Base-by-base conservation (phyloP, 2,113 vertebrate genomes). In the Collichthys lucidus region DNA sequence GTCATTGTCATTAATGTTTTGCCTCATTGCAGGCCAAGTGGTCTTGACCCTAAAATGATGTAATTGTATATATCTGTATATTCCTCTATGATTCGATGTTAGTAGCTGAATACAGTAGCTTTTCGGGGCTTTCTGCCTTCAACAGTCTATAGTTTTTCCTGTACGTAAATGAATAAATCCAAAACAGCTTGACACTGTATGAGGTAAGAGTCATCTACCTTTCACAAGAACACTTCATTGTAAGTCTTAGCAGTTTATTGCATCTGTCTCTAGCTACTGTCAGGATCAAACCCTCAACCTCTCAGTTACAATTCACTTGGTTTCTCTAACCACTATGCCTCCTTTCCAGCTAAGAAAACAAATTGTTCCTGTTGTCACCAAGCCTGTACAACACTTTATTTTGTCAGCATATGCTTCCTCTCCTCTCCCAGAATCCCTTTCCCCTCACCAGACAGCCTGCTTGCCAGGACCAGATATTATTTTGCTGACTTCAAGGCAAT, bases 401-500 rank as follows among this genome's bases (percentile, higher is more conserved):
- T 55, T 74, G 9, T 50, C n/a, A 29, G 57, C 16, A 7, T 24
- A 9, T 69, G 22, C n/a, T 10, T 64, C 55, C 46, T 65, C 49
- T 70, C 57, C 66, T 70, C 29, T 63, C 67, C 14, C 16, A 14
- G 24, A 64, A 77, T 63, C 68, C 22, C 29, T 46, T 67, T 40
- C 59, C 70, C 61, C 74, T 74, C 55, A 62, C 53, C 70, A 62
- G 29, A 52, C 67, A 72, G 50, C 20, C 52, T 22, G 69, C 15
- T 57, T 82, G 66, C 82, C 40, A 63, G 20, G 11, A 60, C 42
- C 31, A 31, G 75, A 74, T 82, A 84, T 83, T 74, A 75, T 88
- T 90, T 83, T 84, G 80, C 83, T 86, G 78, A 89, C 75, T 83
- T 79, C 42, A 79, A 86, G 77, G 71, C 68, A 71, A 78, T 87